phyloP scores from a whole-genome alignment of 2,797 vertebrate species.

The Clarias fuscus region DNA sequence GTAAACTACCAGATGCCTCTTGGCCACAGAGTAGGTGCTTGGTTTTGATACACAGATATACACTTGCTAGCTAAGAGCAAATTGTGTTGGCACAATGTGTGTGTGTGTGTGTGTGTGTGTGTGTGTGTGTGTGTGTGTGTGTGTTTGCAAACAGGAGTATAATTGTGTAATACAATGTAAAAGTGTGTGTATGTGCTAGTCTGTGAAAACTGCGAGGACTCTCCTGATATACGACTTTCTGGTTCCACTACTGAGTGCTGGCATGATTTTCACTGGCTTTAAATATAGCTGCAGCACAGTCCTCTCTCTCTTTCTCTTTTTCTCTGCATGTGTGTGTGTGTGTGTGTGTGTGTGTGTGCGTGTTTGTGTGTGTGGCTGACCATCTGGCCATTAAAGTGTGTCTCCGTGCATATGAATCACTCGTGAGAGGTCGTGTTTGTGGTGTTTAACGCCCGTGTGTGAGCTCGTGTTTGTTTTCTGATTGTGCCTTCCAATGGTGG shows the following conservation, averaged over 20 bases:
- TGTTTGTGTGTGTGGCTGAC: slow-evolving; percentile 1
- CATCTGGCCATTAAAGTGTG: slow-evolving; percentile 32
- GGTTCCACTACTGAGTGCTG: slow-evolving; percentile 27
- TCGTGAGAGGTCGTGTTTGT: slow-evolving; percentile 27
- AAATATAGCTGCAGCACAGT: slow-evolving; percentile 27
- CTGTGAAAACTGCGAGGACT: slow-evolving; percentile 47
- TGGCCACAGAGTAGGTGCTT: slow-evolving; percentile 24
- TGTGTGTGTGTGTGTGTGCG: slow-evolving; percentile 13
- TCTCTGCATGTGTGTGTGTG: not conserved
- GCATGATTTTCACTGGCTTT: slow-evolving; percentile 13
- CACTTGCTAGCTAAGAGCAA: slow-evolving; percentile 26
- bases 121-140: not conserved
- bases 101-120: slow-evolving; percentile 1
- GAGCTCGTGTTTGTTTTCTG: slow-evolving; percentile 26
- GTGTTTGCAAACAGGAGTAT: slow-evolving; percentile 20
- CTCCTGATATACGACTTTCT: slow-evolving; percentile 32
- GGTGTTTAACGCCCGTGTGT: slow-evolving; percentile 23
- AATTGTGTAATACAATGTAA: slow-evolving; percentile 42
- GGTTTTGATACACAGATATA: not conserved
- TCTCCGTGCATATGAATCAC: slow-evolving; percentile 22
- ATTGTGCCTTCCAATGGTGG: not conserved
- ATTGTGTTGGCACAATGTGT: slow-evolving; percentile 11
- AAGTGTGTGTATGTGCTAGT: slow-evolving; percentile 53
- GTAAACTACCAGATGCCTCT: slow-evolving; percentile 40
- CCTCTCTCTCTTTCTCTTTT: not conserved